Base-by-base conservation (phyloP, 2,888 invertebrate species). In the Ametastegia equiseti region DNA sequence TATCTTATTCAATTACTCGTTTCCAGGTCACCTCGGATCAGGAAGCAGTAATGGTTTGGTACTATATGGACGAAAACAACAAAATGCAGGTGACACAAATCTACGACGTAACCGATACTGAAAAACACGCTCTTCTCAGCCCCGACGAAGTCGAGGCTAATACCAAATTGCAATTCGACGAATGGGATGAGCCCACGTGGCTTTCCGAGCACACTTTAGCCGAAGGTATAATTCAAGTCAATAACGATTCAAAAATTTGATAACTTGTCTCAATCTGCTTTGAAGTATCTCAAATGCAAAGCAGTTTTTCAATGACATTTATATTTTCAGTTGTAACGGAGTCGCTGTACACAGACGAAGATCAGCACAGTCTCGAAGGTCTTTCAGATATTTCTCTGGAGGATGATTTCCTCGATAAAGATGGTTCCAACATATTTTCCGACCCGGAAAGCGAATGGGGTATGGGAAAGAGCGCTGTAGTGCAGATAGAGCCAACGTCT, bases 21-120 rank as follows among this genome's bases (percentile, higher is more conserved):
- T 45, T 42, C 9, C 94, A 94, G 92, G 97, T 96, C 86, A 97
- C 97, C 79, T 93, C 96, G 65, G 95, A 97, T 86, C 97, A 98
- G 88, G 98, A 98, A 86, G 96, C 98, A 0, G 93, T 97, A 9
- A 96, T 98, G 93, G 96, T 97, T 0, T 98, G 97, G 92, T 98
- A 98, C 92, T 98, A 98, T 91, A 95, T 97, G 90, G 97, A 98
- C 90, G 95, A 96, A 86, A 95, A 97, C 88, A 97, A 97, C 91
- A 96, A 97, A 93, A 95, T 97, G 87, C 96, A 96, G 92, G 95
- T 97, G 87, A 97, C 97, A 0, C 97, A 97, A 93, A 97, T 98
- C 87, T 97, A 96, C 90, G 97, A 97, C 91, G 96, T 97, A 89
- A 96, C 96, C 0, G 96, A 96, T 86, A 94, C 95, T 77, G 96